Conservation (phyloP, 2,888 invertebrate genomes). For the Cyaniris semiargus region DNA sequence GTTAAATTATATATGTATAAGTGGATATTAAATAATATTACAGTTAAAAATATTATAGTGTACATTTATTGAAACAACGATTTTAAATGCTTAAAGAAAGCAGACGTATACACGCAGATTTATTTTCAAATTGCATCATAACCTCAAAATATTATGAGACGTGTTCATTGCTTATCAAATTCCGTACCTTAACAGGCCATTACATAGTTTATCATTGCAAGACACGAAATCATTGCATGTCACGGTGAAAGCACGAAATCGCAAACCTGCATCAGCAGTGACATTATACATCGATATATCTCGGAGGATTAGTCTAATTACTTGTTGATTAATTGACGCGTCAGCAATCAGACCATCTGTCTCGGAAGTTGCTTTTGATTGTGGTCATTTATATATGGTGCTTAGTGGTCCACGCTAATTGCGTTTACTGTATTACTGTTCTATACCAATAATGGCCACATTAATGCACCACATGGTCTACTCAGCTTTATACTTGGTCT, state of each 20-base stretch:
- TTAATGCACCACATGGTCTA: neutral
- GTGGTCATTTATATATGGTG: conserved; percentile 34
- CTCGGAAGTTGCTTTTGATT: conserved; percentile 43
- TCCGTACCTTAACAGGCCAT: too few species aligned
- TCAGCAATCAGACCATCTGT: conserved; percentile 47
- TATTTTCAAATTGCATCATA: too few species aligned
- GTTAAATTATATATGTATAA: too few species aligned
- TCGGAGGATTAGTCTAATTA: conserved; percentile 44
- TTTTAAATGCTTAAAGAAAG: too few species aligned
- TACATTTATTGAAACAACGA: too few species aligned
- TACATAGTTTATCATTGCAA: neutral
- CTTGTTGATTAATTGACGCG: conserved; percentile 55
- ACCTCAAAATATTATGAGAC: too few species aligned
- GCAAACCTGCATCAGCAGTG: conserved; percentile 20
- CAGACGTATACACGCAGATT: too few species aligned
- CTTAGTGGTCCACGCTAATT: conserved; percentile 28
- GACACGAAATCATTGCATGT: neutral
- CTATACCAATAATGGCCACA: neutral
- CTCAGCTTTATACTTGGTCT: neutral
- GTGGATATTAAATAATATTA: too few species aligned
- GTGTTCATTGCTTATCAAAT: too few species aligned
- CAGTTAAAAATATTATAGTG: too few species aligned
- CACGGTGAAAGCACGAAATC: neutral
- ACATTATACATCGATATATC: conserved; percentile 14
- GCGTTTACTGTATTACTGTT: conserved; percentile 4